Evolutionary conservation across 2,888 invertebrate genomes (phyloP).

Genomic region (Philonicus albiceps): DNA sequence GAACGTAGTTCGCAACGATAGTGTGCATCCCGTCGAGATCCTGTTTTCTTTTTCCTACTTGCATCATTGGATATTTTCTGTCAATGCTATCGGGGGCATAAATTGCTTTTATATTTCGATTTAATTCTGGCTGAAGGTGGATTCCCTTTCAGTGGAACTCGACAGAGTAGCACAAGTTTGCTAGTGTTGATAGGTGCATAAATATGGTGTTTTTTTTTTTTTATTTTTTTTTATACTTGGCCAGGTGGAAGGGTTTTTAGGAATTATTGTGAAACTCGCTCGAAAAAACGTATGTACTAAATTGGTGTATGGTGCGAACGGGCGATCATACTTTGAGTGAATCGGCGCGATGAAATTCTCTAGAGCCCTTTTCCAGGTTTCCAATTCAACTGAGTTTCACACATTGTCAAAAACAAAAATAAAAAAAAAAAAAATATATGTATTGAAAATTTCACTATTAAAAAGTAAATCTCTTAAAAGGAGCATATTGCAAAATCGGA

Average conservation of each 20-base stretch:
- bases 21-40: background rate
- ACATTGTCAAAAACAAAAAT: background rate
- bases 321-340: background rate
- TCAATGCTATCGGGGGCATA: background rate
- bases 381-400: background rate
- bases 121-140: background rate
- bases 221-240: background rate
- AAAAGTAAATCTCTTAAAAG: background rate
- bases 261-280: background rate
- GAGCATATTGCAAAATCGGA: background rate
- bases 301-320: background rate
- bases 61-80: background rate
- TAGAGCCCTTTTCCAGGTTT: background rate
- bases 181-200: background rate
- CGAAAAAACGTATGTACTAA: background rate
- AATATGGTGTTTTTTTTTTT: background rate
- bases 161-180: background rate
- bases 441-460: background rate
- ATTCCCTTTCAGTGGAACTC: background rate
- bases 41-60: background rate
- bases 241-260: background rate
- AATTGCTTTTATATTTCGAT: background rate
- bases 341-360: background rate
- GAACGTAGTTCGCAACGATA: background rate
- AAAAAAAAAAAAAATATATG: too few relatives aligned